Percentiles rank a stretch among this genome's conserved stretches.
Evolutionary conservation across 2,113 vertebrate species (phyloP).

Genomic region (Psittacula cyanocephala): DNA sequence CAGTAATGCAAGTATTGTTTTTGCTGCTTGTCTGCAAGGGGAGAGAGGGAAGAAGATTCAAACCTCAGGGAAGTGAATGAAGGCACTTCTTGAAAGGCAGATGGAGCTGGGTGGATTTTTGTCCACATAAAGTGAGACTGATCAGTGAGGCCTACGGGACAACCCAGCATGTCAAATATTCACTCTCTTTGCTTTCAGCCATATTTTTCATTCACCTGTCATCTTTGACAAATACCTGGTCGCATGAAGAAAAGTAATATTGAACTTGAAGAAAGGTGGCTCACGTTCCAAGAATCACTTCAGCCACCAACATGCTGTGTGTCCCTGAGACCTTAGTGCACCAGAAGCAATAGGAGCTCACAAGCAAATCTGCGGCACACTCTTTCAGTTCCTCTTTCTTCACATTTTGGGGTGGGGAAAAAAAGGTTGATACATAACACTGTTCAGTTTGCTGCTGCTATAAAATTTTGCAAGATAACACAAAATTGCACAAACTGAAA

Average conservation of each 20-base stretch:
- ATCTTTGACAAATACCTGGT: neutral
- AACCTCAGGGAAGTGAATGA: fast-evolving
- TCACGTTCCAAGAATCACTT: neutral
- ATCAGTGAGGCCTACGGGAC: neutral
- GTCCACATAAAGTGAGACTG: neutral
- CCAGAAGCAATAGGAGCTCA: neutral
- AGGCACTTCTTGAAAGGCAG: neutral
- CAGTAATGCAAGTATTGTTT: fast-evolving
- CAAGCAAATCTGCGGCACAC: neutral
- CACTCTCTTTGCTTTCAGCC: neutral
- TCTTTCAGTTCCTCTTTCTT: neutral
- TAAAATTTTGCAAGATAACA: slow-evolving; percentile 69
- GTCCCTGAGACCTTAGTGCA: neutral
- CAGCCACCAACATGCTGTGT: neutral
- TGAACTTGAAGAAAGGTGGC: neutral
- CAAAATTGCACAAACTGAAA: slow-evolving; percentile 65
- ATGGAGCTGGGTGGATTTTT: neutral
- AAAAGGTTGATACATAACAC: neutral
- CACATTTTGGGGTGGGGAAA: fast-evolving
- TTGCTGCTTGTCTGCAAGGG: neutral
- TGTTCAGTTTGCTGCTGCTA: slow-evolving; percentile 55
- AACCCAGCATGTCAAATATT: neutral
- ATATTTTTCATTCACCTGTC: neutral
- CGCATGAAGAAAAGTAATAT: fast-evolving
- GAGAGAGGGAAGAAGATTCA: neutral